Conservation (phyloP, 53 echinoderm and acorn worm genomes). For the Antedon mediterranea region DNA sequence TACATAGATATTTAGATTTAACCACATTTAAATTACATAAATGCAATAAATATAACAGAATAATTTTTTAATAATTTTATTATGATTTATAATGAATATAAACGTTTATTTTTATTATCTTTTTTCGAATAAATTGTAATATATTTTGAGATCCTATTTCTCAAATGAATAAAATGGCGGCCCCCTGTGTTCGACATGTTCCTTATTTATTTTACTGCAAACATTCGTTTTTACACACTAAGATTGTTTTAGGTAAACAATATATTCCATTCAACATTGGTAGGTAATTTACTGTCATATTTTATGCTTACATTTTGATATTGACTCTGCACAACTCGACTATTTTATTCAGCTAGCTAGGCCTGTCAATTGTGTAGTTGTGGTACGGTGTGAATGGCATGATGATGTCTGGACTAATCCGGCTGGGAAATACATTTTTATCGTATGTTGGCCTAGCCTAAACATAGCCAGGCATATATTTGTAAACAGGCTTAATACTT, state of each 20-base stretch:
- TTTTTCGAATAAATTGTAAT: not conserved
- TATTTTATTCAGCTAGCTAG: too few relatives aligned
- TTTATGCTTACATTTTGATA: not conserved
- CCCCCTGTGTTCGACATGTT: not conserved
- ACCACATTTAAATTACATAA: too few relatives aligned
- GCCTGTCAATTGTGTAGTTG: too few relatives aligned
- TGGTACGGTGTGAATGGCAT: too few relatives aligned
- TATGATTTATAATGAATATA: not conserved
- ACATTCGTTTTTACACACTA: not conserved
- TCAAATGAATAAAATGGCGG: not conserved
- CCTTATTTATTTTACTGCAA: not conserved
- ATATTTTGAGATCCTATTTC: not conserved
- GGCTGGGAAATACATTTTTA: too few relatives aligned
- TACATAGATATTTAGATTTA: not conserved
- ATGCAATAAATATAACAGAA: too few relatives aligned
- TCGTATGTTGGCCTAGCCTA: too few relatives aligned
- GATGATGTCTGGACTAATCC: too few relatives aligned
- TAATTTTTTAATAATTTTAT: too few relatives aligned
- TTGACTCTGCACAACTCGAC: too few relatives aligned
- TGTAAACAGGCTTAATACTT: too few relatives aligned
- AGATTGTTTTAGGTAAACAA: not conserved
- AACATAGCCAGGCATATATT: too few relatives aligned
- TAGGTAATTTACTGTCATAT: not conserved
- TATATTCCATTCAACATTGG: not conserved
- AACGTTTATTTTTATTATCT: not conserved